Evolutionary conservation across 37 sponge, comb jelly and placozoan species (phyloP).

Genomic region (Spongia lamella): DNA sequence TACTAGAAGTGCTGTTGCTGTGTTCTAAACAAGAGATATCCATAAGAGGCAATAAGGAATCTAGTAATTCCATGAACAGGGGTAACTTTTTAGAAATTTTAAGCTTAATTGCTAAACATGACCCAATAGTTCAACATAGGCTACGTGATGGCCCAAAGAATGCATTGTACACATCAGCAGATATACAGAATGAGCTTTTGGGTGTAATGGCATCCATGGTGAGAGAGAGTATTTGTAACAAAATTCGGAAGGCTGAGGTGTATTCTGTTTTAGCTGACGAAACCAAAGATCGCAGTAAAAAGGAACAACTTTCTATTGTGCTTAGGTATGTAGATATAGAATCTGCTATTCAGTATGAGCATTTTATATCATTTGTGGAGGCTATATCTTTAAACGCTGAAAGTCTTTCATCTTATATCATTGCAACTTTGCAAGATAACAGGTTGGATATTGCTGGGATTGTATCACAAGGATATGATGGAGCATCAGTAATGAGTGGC

Average conservation of each 20-base stretch:
- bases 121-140: slow-evolving; percentile 26
- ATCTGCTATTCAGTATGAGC: slow-evolving; percentile 42
- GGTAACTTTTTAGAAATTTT: slow-evolving; percentile 64
- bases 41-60: slow-evolving; percentile 60
- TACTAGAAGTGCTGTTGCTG: slow-evolving; percentile 56
- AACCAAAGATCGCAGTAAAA: slow-evolving; percentile 60
- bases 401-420: slow-evolving; percentile 56
- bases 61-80: slow-evolving; percentile 54
- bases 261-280: slow-evolving; percentile 64
- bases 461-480: slow-evolving; percentile 66
- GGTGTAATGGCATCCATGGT: slow-evolving; percentile 62
- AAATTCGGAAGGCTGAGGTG: slow-evolving; percentile 46
- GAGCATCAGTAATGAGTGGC: slow-evolving; percentile 76
- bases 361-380: slow-evolving; percentile 49
- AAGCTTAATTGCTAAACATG: slow-evolving; percentile 45
- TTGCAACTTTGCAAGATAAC: slow-evolving; percentile 38
- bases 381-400: slow-evolving; percentile 40
- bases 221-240: slow-evolving; percentile 20
- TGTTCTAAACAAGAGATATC: slow-evolving; percentile 67
- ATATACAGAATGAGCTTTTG: slow-evolving; percentile 64
- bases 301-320: slow-evolving; percentile 64
- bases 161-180: slow-evolving; percentile 70
- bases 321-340: slow-evolving; percentile 67
- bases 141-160: slow-evolving; percentile 39
- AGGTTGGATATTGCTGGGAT: slow-evolving; percentile 26